Percentiles rank a stretch among this genome's conserved stretches.
These are phyloP conservation scores for Thymallus thymallus DNA, from an alignment of 2,113 vertebrate genomes.

Conservation along the genomic window DNA sequence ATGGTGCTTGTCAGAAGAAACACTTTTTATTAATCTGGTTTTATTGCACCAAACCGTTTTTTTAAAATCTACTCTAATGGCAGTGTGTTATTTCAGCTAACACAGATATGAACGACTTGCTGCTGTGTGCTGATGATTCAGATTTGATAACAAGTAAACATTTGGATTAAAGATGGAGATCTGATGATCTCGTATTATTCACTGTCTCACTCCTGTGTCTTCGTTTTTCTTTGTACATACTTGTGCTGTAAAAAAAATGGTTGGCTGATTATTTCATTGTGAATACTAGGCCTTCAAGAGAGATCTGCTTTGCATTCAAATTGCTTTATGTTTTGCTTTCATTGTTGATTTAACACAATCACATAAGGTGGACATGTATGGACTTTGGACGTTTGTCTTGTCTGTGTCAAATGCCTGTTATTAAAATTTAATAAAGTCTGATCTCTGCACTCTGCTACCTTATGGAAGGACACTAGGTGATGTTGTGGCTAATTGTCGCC, in stretches of 20 bases:
- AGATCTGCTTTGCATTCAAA: not conserved
- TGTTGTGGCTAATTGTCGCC: not conserved
- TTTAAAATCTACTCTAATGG: constrained; percentile 36
- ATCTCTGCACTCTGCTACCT: too few species aligned
- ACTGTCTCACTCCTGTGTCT: constrained; percentile 48
- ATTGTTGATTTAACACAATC: too few species aligned
- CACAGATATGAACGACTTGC: constrained; percentile 53
- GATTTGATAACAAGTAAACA: constrained; percentile 67
- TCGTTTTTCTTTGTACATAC: constrained; percentile 49
- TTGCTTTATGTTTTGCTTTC: not conserved
- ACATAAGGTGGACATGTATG: too few species aligned
- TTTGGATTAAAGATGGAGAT: constrained; percentile 66
- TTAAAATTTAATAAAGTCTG: too few species aligned
- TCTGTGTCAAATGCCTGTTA: too few species aligned
- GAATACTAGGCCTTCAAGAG: not conserved
- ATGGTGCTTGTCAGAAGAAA: constrained; percentile 81
- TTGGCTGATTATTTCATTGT: not conserved
- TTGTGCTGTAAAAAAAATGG: not conserved
- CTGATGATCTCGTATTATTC: constrained; percentile 55
- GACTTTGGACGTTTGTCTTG: too few species aligned
- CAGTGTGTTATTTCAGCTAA: constrained; percentile 58
- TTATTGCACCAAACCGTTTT: constrained; percentile 59
- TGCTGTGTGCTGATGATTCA: constrained; percentile 60
- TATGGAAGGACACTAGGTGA: not conserved
- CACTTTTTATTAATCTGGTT: constrained; percentile 65